Evolutionary conservation across 2,797 vertebrate genomes (phyloP).

Genomic region (Austrolebias charrua): DNA sequence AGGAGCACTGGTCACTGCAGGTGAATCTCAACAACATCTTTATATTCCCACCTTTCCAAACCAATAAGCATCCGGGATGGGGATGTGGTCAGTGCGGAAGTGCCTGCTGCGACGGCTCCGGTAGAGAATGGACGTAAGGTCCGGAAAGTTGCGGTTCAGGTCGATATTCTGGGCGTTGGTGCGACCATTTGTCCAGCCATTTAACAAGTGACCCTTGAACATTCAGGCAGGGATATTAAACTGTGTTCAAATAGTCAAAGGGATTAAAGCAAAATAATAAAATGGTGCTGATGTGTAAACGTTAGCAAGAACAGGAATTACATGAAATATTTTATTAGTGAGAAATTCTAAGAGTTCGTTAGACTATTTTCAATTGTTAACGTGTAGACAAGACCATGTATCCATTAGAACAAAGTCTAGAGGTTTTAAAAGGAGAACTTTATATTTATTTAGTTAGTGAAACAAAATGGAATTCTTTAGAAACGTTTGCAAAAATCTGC

Average conservation of each 20-base stretch:
- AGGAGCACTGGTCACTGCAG: not conserved
- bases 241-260: not conserved
- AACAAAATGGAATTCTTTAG: no score
- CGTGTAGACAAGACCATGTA: constrained; percentile 71
- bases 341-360: constrained; percentile 28
- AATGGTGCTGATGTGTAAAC: not conserved
- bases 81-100: constrained; percentile 86
- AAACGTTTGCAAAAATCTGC: no score
- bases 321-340: constrained; percentile 38
- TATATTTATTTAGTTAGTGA: not conserved
- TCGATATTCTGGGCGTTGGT: constrained; percentile 92
- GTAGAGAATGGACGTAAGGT: constrained; percentile 90
- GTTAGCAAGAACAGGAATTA: constrained; percentile 42
- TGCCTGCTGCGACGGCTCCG: constrained; percentile 81
- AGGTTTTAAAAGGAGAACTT: not conserved
- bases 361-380: constrained; percentile 56
- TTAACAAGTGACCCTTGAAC: constrained; percentile 88
- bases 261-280: no score
- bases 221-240: constrained; percentile 19
- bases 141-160: constrained; percentile 96
- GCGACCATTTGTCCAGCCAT: constrained; percentile 91
- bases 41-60: constrained; percentile 86
- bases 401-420: constrained; percentile 45
- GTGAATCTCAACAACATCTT: not conserved
- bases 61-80: constrained; percentile 94